Percentiles rank a stretch among this genome's conserved stretches.
Conservation (phyloP, 2,888 invertebrate species). For the Phyllotreta cruciferae region DNA sequence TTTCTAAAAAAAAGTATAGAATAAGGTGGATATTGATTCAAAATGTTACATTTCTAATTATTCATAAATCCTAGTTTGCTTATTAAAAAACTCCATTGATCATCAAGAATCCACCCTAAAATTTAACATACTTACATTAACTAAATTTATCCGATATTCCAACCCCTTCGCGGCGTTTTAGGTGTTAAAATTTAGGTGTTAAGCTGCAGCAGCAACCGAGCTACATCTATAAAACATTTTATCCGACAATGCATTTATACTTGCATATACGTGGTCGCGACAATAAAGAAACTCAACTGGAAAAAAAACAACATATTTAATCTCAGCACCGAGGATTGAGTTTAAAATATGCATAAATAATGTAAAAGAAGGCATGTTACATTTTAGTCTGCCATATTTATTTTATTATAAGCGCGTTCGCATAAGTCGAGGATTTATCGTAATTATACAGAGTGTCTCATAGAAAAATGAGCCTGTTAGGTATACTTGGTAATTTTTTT, state of each 20-base stretch:
- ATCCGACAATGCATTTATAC: conserved; percentile 12
- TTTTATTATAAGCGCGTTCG: conserved; percentile 47
- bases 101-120: too few species aligned
- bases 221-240: conserved; percentile 14
- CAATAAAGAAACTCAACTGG: conserved; percentile 33
- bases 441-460: conserved; percentile 37
- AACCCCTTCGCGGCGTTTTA: too few species aligned
- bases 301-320: conserved; percentile 31
- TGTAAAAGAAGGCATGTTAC: conserved; percentile 53
- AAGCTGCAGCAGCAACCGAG: conserved; percentile 1
- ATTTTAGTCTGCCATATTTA: conserved; percentile 52
- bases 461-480: too few species aligned
- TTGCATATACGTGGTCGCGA: conserved; percentile 27
- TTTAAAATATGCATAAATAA: conserved; percentile 50
- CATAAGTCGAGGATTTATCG: conserved; percentile 54
- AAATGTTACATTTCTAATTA: too few species aligned
- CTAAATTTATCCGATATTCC: too few species aligned
- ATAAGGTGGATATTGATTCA: too few species aligned
- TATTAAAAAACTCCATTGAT: too few species aligned
- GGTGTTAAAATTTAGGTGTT: too few species aligned
- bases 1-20: too few species aligned
- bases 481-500: too few species aligned
- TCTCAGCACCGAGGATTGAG: conserved; percentile 41
- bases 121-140: too few species aligned
- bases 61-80: too few species aligned